A percentile compares a stretch with the other conserved stretches of the same genome.
Conservation (phyloP, 2,888 invertebrate species). For the Pyralis farinalis region DNA sequence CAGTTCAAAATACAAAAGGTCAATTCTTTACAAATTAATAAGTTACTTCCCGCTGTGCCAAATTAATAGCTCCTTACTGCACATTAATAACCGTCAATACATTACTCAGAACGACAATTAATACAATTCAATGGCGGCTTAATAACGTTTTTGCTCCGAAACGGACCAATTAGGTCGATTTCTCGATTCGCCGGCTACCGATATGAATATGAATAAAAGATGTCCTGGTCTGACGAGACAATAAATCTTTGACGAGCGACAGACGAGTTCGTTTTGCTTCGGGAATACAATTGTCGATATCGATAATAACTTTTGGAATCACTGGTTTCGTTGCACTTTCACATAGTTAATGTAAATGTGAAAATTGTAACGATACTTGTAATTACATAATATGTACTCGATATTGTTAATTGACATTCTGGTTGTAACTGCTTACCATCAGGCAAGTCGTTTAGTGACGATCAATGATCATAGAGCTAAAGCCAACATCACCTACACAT, state of each 20-base stretch:
- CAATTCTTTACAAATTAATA: too few relatives aligned
- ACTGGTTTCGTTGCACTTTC: constrained; percentile 1
- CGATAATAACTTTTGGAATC: constrained; percentile 8
- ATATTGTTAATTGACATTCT: too few relatives aligned
- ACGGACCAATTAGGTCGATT: constrained; percentile 41
- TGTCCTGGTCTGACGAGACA: constrained; percentile 39
- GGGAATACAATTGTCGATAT: constrained; percentile 21
- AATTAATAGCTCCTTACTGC: neutral
- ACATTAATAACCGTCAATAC: constrained; percentile 14
- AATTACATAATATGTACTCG: too few relatives aligned
- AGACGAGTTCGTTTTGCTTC: constrained; percentile 20
- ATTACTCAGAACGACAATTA: constrained; percentile 30
- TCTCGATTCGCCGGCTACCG: constrained; percentile 23
- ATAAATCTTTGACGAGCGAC: constrained; percentile 49
- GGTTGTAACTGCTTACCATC: too few relatives aligned
- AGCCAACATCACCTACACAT: too few relatives aligned
- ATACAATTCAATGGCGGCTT: constrained; percentile 23
- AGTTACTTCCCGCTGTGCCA: neutral
- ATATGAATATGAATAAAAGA: constrained; percentile 61
- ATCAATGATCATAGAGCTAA: too few relatives aligned
- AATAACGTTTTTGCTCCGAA: constrained; percentile 34
- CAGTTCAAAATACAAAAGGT: too few relatives aligned
- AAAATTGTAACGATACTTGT: too few relatives aligned
- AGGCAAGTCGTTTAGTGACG: too few relatives aligned
- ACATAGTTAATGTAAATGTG: too few relatives aligned